Percentiles rank a stretch among this genome's conserved stretches.
These are phyloP conservation scores for Carcharodon carcharias DNA, from an alignment of 2,797 vertebrate genomes.

Conservation along the genomic window DNA sequence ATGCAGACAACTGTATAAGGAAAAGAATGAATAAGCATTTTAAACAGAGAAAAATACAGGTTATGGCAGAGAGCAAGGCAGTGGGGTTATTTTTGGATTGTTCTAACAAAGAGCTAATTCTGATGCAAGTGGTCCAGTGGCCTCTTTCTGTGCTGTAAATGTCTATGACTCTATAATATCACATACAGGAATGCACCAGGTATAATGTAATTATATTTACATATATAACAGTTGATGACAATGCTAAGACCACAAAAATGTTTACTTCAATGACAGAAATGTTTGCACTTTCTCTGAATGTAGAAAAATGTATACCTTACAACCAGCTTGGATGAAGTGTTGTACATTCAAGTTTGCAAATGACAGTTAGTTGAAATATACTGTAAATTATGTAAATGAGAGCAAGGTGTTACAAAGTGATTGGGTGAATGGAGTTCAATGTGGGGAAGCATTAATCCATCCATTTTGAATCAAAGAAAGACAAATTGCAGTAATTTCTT, in stretches of 20 bases:
- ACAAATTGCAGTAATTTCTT: neutral
- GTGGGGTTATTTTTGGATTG: neutral
- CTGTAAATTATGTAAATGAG: neutral
- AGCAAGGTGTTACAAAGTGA: neutral
- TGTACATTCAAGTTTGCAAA: neutral
- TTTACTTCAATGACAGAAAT: neutral
- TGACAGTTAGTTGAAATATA: neutral
- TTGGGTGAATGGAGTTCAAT: neutral
- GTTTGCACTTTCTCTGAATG: neutral
- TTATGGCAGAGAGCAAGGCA: neutral
- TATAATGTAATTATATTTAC: neutral
- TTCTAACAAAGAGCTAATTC: neutral
- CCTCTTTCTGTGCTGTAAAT: neutral
- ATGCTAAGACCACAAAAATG: neutral
- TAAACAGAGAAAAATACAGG: neutral
- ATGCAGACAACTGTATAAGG: conserved; percentile 2
- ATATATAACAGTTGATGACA: neutral
- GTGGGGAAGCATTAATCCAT: neutral
- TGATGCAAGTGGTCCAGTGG: neutral
- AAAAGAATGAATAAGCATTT: neutral
- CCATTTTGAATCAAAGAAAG: neutral
- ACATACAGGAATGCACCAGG: neutral
- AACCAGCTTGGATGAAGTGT: neutral
- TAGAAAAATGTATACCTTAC: neutral
- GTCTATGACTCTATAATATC: neutral